A percentile compares a stretch with the other conserved stretches of the same genome.
Evolutionary conservation across 2,888 invertebrate genomes (phyloP).

Genomic region (Tachina lurida): DNA sequence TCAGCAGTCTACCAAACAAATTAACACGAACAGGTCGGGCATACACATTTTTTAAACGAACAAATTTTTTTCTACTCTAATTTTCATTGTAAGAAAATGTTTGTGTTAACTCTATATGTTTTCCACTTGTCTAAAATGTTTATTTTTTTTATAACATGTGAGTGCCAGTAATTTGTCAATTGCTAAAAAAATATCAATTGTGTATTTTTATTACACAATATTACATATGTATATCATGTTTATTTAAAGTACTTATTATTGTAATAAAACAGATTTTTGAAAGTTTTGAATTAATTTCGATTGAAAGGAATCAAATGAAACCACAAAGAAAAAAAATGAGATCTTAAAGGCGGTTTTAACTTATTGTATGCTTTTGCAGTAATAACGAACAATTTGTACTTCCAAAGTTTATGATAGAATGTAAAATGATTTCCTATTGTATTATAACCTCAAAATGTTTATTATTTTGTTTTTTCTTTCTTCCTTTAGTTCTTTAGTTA

Average conservation of each 20-base stretch:
- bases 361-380: slow-evolving; percentile 15
- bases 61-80: slow-evolving; percentile 1
- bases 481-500: slow-evolving; percentile 35
- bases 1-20: background rate
- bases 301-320: slow-evolving; percentile 7
- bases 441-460: slow-evolving; percentile 38
- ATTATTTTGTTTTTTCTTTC: background rate
- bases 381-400: slow-evolving; percentile 23
- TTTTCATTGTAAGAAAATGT: slow-evolving; percentile 16
- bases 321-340: background rate
- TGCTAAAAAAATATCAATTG: background rate
- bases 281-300: background rate
- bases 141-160: background rate
- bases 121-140: background rate
- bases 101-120: background rate
- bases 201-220: slow-evolving; percentile 15
- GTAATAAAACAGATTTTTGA: slow-evolving; percentile 7
- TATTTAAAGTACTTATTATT: slow-evolving; percentile 42
- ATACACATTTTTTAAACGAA: background rate
- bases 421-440: slow-evolving; percentile 47
- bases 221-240: background rate
- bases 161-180: background rate
- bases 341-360: slow-evolving; percentile 2
- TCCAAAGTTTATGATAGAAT: slow-evolving; percentile 62
- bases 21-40: background rate